phyloP scores from a whole-genome alignment of 2,797 vertebrate genomes.

The Meriones psammophilus region DNA sequence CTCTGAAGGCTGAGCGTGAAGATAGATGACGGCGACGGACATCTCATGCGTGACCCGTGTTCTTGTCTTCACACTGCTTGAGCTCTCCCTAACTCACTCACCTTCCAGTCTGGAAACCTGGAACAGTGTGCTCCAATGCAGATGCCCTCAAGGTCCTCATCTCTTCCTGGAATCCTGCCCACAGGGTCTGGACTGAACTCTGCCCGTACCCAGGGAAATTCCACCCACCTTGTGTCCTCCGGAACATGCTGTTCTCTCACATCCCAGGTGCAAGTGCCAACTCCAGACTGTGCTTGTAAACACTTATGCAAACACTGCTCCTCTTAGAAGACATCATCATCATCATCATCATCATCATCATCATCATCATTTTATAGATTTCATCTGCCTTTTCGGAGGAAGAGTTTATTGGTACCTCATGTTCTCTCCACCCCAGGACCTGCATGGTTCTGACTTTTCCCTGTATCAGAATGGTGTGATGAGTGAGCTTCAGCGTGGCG shows the following conservation, averaged over 20 bases:
- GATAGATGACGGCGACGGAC: neutral
- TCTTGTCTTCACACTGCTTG: too few relatives aligned
- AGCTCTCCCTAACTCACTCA: neutral
- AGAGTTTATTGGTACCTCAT: neutral
- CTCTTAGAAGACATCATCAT: neutral
- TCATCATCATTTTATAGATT: neutral
- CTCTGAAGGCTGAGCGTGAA: neutral
- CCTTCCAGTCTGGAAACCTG: neutral
- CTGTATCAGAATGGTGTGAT: neutral
- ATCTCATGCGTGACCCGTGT: neutral
- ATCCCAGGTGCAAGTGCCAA: neutral
- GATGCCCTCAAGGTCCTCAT: neutral
- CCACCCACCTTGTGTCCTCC: neutral
- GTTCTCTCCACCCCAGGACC: too few relatives aligned
- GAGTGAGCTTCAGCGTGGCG: neutral
- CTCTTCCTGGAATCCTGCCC: neutral
- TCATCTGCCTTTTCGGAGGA: neutral
- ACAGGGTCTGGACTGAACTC: neutral
- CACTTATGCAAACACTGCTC: neutral
- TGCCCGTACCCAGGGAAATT: neutral
- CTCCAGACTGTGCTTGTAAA: neutral
- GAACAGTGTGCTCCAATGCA: neutral
- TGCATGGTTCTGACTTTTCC: neutral
- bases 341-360: neutral
- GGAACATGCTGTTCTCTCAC: too few relatives aligned